Evolutionary conservation across 2,888 invertebrate genomes (phyloP), one percentile per base, ranked within the genome.

Genomic region (Phyllotreta striolata): DNA sequence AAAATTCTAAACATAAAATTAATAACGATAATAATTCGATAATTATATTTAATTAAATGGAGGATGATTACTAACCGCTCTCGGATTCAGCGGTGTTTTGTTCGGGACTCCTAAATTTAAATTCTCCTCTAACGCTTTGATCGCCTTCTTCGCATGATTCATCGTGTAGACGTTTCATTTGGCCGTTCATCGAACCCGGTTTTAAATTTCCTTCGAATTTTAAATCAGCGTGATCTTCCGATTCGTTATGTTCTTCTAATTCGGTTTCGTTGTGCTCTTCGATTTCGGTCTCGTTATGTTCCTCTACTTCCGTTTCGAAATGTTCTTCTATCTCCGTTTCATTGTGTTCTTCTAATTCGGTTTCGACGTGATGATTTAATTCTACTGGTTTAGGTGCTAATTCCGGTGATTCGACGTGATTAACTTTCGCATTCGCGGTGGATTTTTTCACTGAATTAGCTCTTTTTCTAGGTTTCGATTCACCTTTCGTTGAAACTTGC

Each of bases 41-140:
- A 35, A 8, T 35, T 14, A 12, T n/a, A 12, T 12, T 14, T 14
- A 35, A 14, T n/a, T 9, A 63, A 8, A 51, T 13, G 39, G 44
- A 43, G 51, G 43, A 41, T 54, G n/a, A n/a, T 12, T 39, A 66
- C 71, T 73, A 73, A 80, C 80, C 80, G 72, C 77, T 79, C 72
- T 78, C 80, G 4, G 80, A 81, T 66, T 80, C 81, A 4, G 78
- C 77, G 68, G 80, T 80, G 12, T 74, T 78, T n/a, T 72, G 78
- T 49, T 76, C 79, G 0, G 80, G 79, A 68, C 79, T 80, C 6
- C 68, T 66, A 5, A 61, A 38, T 63, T 76, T 73, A 35, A 76
- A 77, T 12, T 75, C 70, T 3, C 76, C 76, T 4, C 73, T 71
- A 58, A 73, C 76, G 58, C 73, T 74, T 7, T 64, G 55, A 1